These are phyloP conservation scores for Entomobrya multifasciata DNA, from an alignment of 2,888 invertebrate species.

Conservation along the genomic window DNA sequence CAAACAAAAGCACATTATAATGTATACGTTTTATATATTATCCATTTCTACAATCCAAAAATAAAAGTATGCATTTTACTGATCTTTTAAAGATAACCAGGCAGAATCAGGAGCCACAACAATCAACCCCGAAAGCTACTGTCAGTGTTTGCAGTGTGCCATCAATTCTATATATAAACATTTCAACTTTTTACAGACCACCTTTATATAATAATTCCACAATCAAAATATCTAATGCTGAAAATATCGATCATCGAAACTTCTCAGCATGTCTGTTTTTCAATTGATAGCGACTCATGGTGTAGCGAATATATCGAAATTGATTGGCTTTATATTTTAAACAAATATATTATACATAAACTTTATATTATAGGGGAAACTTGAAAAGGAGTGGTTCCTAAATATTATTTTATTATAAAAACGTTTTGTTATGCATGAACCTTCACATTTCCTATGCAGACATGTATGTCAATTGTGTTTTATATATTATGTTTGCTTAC, in stretches of 20 bases:
- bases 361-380: too few relatives aligned
- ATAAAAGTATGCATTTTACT: constrained; percentile 38
- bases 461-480: too few relatives aligned
- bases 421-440: constrained; percentile 36
- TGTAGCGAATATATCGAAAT: constrained; percentile 13
- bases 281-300: constrained; percentile 29
- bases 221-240: not conserved
- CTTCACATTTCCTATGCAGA: too few relatives aligned
- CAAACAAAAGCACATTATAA: too few relatives aligned
- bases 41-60: too few relatives aligned
- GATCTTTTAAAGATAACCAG: constrained; percentile 48
- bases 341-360: constrained; percentile 22
- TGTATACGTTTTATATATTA: too few relatives aligned
- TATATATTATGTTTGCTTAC: too few relatives aligned
- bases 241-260: constrained; percentile 18
- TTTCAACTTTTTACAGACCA: not conserved
- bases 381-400: too few relatives aligned
- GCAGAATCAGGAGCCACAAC: constrained; percentile 63
- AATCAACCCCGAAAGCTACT: constrained; percentile 67
- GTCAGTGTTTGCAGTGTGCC: constrained; percentile 49
- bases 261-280: constrained; percentile 6
- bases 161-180: not conserved
- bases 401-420: too few relatives aligned
- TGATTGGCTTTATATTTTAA: constrained; percentile 37
- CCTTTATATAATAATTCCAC: not conserved